Evolutionary conservation across 1,140 invertebrate genomes (phyloP).

Genomic region (Drosophila takahashii): DNA sequence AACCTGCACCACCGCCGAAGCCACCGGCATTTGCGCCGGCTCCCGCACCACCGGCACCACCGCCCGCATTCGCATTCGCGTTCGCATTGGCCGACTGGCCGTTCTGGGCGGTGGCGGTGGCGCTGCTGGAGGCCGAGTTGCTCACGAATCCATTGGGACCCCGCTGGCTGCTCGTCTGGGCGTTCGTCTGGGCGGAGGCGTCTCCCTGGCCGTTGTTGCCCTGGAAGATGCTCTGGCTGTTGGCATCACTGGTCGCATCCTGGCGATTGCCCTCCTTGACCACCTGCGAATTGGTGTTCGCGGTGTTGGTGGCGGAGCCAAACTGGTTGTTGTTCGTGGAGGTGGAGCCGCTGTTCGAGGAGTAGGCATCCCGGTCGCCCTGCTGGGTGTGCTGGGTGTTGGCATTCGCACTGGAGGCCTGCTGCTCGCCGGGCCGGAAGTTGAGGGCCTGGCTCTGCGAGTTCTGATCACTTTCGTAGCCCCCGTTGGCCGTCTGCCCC

Average conservation of each 20-base stretch:
- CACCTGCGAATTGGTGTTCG: conserved; percentile 71
- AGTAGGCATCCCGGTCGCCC: conserved; percentile 52
- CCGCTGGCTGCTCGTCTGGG: conserved; percentile 60
- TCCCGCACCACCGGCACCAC: conserved; percentile 19
- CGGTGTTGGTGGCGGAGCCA: conserved; percentile 67
- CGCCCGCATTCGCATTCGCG: conserved; percentile 63
- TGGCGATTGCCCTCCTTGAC: conserved; percentile 50
- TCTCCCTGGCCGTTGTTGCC: conserved; percentile 69
- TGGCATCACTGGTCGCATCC: conserved; percentile 61
- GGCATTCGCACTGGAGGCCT: conserved; percentile 74
- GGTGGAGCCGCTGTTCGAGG: conserved; percentile 67
- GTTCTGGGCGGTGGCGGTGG: conserved; percentile 37
- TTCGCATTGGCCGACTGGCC: conserved; percentile 59
- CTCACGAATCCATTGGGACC: conserved; percentile 60
- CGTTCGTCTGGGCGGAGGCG: conserved; percentile 58
- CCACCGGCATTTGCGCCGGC: conserved; percentile 55
- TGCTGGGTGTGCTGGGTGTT: conserved; percentile 57
- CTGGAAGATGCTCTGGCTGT: conserved; percentile 79
- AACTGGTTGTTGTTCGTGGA: conserved; percentile 70
- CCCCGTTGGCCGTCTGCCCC: conserved; percentile 36
- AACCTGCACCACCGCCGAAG: conserved; percentile 20
- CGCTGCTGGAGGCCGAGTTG: conserved; percentile 72
- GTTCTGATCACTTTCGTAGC: conserved; percentile 44
- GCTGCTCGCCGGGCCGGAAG: conserved; percentile 61
- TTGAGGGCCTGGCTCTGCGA: conserved; percentile 79